Base-by-base conservation (phyloP, 2,888 invertebrate genomes). In the Acrocyrtus sp. region DNA sequence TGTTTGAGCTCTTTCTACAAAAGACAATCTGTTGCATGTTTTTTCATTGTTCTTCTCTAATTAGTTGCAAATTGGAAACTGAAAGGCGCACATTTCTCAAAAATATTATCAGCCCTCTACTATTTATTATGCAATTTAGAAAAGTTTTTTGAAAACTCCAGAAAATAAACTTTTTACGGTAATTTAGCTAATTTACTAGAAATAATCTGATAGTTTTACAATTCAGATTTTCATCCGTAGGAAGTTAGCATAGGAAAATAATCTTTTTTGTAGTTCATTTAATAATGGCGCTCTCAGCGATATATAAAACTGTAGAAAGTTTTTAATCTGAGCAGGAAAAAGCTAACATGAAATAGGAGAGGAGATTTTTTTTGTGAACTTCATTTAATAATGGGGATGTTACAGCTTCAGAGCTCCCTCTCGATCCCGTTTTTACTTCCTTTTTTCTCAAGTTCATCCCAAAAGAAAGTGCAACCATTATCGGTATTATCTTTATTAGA, bases 401-500 rank as follows among this genome's bases (percentile, higher is more conserved):
- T 51, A 3, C 24, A 26, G 5, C 10, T n/a, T n/a, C n/a, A n/a
- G n/a, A n/a, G n/a, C n/a, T n/a, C n/a, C n/a, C n/a, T n/a, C n/a
- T n/a, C n/a, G n/a, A n/a, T n/a, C n/a, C n/a, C n/a, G n/a, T n/a
- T n/a, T n/a, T n/a, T n/a, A n/a, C n/a, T n/a, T n/a, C n/a, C n/a
- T n/a, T n/a, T n/a, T n/a, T n/a, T n/a, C n/a, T n/a, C n/a, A n/a
- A n/a, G n/a, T n/a, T n/a, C n/a, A n/a, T n/a, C n/a, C n/a, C n/a
- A n/a, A n/a, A n/a, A n/a, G n/a, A n/a, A n/a, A n/a, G n/a, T 34
- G 24, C 50, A 34, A 53, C 47, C 2, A 4, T 53, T 53, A 43
- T 53, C 45, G 29, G 27, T 17, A 63, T 63, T 63, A 54, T 53
- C 63, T 63, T 43, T 62, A 48, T 60, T 43, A 26, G 29, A 53